A percentile compares a stretch with the other conserved stretches of the same genome.
Conservation (phyloP, 2,797 vertebrate species). For the Apogon hyalosoma region DNA sequence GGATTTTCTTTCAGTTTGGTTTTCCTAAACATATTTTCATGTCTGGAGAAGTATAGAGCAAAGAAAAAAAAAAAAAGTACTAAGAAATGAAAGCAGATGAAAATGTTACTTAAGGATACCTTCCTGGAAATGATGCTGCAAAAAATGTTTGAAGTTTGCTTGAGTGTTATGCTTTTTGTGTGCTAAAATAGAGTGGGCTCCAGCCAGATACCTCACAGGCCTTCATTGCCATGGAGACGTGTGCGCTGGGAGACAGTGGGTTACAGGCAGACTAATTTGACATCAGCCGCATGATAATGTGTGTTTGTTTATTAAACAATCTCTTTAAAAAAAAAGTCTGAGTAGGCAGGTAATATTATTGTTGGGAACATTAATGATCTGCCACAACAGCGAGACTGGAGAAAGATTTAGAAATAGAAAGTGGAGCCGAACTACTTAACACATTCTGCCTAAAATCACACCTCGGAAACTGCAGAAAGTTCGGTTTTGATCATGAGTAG, state of each 20-base stretch:
- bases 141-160: conserved; percentile 29
- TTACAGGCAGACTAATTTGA: conserved; percentile 26
- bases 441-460: conserved; percentile 1
- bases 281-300: conserved; percentile 8
- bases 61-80: conserved; percentile 1
- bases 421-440: not conserved
- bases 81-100: conserved; percentile 31
- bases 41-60: conserved; percentile 27
- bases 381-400: conserved; percentile 26
- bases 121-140: conserved; percentile 26
- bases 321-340: not conserved
- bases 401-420: conserved; percentile 20
- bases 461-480: not conserved
- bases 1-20: conserved; percentile 40
- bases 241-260: conserved; percentile 2
- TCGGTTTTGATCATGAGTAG: not conserved
- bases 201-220: conserved; percentile 29
- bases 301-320: conserved; percentile 35
- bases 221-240: conserved; percentile 54
- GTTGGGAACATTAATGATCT: conserved; percentile 37
- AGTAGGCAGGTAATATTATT: conserved; percentile 33
- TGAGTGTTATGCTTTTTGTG: conserved; percentile 12
- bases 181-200: conserved; percentile 21
- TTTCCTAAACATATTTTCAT: conserved; percentile 52
- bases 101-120: conserved; percentile 45